Percentiles rank a stretch among this genome's conserved stretches.
phyloP scores from a whole-genome alignment of 2,113 vertebrate genomes.

The Myrmecophaga tridactyla region DNA sequence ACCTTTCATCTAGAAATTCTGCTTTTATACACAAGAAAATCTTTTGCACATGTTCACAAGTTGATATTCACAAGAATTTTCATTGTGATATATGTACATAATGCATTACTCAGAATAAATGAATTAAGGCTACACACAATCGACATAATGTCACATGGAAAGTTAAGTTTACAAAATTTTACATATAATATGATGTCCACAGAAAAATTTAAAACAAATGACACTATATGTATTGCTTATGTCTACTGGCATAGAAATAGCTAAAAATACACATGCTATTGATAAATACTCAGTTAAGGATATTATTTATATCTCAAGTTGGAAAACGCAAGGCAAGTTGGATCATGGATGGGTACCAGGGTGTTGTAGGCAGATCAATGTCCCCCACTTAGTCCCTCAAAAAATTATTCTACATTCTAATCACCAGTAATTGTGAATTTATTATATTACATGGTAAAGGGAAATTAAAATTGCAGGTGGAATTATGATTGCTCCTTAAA shows the following conservation, averaged over 20 bases:
- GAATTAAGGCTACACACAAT: background rate
- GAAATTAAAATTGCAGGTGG: background rate
- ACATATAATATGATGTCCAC: background rate
- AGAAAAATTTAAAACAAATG: background rate
- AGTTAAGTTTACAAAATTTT: background rate
- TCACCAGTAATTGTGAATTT: background rate
- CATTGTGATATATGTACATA: background rate
- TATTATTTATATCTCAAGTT: background rate
- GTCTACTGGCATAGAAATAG: background rate
- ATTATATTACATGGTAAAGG: background rate
- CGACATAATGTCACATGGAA: background rate
- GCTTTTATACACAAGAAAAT: background rate
- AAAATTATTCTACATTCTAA: background rate
- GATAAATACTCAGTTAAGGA: background rate
- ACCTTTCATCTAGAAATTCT: background rate
- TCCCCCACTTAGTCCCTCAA: too few relatives aligned
- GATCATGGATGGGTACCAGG: background rate
- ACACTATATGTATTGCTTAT: background rate
- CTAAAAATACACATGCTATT: background rate
- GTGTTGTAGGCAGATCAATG: background rate
- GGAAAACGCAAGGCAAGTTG: background rate
- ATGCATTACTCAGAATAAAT: background rate
- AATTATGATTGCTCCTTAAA: background rate
- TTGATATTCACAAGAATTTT: background rate
- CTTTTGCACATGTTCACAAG: background rate